phyloP scores from a whole-genome alignment of 2,113 vertebrate genomes.

The Proterorhinus semilunaris region DNA sequence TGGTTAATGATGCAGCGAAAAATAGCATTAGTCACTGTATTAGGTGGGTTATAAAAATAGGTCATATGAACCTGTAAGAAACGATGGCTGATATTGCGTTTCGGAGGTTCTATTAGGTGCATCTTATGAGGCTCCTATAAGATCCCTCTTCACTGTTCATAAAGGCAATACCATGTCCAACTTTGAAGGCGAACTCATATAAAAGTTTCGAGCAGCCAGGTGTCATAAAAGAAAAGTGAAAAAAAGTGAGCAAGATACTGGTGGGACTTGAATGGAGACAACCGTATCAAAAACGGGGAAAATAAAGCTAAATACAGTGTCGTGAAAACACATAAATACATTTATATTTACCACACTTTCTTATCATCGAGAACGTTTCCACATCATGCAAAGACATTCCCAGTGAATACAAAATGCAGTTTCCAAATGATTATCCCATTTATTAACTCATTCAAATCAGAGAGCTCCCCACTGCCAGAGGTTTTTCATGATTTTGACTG shows the following conservation, averaged over 20 bases:
- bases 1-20: conserved; percentile 8
- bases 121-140: conserved; percentile 29
- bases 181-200: conserved; percentile 9
- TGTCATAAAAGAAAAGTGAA: neutral
- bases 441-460: too few relatives aligned
- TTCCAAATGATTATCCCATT: too few relatives aligned
- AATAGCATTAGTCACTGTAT: conserved; percentile 5
- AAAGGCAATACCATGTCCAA: neutral
- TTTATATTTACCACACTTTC: too few relatives aligned
- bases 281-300: too few relatives aligned
- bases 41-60: conserved; percentile 14
- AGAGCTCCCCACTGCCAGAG: too few relatives aligned
- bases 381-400: too few relatives aligned
- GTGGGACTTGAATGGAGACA: neutral
- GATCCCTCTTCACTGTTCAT: conserved; percentile 2
- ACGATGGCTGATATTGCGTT: conserved; percentile 25
- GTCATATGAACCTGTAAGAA: conserved; percentile 23
- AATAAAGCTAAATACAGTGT: too few relatives aligned
- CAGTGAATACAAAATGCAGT: too few relatives aligned
- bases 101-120: conserved; percentile 16
- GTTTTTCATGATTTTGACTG: too few relatives aligned
- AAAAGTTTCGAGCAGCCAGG: neutral
- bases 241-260: neutral
- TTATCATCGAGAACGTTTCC: too few relatives aligned
- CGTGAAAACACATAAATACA: too few relatives aligned